These are phyloP conservation scores for Nephrotoma guestfalica DNA, from an alignment of 2,888 invertebrate species.

Conservation along the genomic window DNA sequence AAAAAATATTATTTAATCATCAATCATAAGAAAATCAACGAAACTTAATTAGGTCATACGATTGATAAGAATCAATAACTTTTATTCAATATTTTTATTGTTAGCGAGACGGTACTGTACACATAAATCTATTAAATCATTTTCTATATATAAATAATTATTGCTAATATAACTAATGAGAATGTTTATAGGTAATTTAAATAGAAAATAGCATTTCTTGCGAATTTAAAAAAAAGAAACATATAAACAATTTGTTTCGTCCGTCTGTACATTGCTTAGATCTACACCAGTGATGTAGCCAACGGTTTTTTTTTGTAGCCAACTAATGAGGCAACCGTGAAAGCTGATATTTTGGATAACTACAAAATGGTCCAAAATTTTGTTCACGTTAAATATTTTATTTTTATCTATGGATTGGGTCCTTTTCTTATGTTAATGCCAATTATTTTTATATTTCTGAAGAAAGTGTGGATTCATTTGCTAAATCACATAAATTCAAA, in stretches of 20 bases:
- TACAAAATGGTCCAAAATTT: too few species aligned
- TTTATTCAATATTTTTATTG: background rate
- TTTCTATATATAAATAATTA: background rate
- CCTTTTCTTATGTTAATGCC: too few species aligned
- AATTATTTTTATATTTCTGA: too few species aligned
- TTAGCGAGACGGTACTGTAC: background rate
- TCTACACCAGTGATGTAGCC: too few species aligned
- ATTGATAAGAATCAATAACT: background rate
- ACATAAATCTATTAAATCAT: background rate
- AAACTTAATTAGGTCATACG: background rate
- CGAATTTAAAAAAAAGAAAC: background rate
- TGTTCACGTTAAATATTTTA: too few species aligned
- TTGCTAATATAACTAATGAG: background rate
- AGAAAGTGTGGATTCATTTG: too few species aligned
- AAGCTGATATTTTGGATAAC: too few species aligned
- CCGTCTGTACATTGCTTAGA: background rate
- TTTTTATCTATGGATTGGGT: too few species aligned
- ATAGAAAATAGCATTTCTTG: background rate
- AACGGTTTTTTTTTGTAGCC: too few species aligned
- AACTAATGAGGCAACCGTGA: too few species aligned
- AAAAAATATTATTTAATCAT: background rate
- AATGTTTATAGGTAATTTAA: background rate
- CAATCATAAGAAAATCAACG: background rate
- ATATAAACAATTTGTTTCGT: background rate
- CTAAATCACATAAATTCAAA: too few species aligned